These are phyloP conservation scores for Cryptoprocta ferox DNA, from an alignment of 2,797 vertebrate species.

Conservation along the genomic window DNA sequence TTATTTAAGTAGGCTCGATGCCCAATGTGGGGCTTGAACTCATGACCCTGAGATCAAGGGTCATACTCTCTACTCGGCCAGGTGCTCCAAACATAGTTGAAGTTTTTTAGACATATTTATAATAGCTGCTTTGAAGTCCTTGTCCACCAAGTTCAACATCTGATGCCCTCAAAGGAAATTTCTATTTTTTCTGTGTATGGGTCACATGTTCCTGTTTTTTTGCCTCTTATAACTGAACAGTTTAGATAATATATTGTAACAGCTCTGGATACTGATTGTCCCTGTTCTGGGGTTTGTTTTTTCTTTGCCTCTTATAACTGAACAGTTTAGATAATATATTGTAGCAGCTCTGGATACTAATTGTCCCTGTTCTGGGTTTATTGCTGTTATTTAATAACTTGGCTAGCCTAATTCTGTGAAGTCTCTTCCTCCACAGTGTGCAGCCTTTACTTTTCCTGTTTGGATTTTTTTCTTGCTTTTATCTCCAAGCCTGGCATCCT, in stretches of 20 bases:
- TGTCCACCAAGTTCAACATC: neutral
- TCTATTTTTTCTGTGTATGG: neutral
- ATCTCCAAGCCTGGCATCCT: constrained; percentile 5
- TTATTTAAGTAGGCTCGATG: no score
- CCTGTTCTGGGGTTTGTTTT: neutral
- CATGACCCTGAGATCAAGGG: no score
- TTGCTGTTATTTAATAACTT: neutral
- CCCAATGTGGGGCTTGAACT: no score
- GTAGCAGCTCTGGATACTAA: neutral
- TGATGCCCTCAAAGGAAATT: neutral
- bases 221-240: no score
- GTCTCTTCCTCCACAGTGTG: neutral
- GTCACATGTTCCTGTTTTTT: neutral
- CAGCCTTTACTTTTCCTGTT: neutral
- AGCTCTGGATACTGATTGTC: neutral
- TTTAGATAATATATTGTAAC: neutral
- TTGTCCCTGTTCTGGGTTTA: neutral
- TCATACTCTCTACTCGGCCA: no score
- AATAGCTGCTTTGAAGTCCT: neutral
- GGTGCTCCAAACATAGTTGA: neutral
- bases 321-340: neutral
- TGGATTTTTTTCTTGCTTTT: neutral
- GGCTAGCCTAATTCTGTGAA: neutral
- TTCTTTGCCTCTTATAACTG: no score
- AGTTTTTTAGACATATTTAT: neutral